Evolutionary conservation across 2,797 vertebrate genomes (phyloP).

Genomic region (Mallotus villosus): DNA sequence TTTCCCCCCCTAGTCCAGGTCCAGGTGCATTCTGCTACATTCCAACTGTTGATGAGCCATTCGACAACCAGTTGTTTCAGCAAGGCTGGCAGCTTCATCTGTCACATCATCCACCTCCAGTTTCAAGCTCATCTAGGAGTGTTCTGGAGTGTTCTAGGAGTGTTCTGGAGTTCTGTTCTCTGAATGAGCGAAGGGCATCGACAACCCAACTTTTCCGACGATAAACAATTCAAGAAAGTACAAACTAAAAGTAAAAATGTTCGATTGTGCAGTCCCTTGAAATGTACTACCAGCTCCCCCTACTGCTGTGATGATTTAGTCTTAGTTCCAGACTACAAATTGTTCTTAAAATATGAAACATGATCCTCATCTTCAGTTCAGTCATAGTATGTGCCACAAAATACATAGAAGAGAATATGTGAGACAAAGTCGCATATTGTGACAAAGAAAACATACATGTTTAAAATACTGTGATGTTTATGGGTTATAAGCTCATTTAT

Average conservation of each 20-base stretch:
- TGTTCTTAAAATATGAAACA: conserved; percentile 24
- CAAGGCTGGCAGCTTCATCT: conserved; percentile 29
- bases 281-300: conserved; percentile 2
- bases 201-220: conserved; percentile 26
- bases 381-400: conserved; percentile 72
- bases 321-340: conserved; percentile 34
- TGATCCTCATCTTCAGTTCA: conserved; percentile 32
- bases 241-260: conserved; percentile 24
- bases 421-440: conserved; percentile 47
- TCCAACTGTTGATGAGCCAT: conserved; percentile 44
- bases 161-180: conserved; percentile 21
- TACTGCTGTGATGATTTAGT: conserved; percentile 1
- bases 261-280: conserved; percentile 52
- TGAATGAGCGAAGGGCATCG: conserved; percentile 53
- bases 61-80: conserved; percentile 30
- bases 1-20: conserved; percentile 34
- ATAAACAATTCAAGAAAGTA: conserved; percentile 29
- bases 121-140: conserved; percentile 29
- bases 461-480: conserved; percentile 74
- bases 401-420: conserved; percentile 43
- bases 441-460: conserved; percentile 41
- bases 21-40: conserved; percentile 50
- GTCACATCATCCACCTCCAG: conserved; percentile 6
- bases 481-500: conserved; percentile 44
- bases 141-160: conserved; percentile 27